Evolutionary conservation across 1,140 invertebrate genomes (phyloP).

Genomic region (Drosophila arawakana): DNA sequence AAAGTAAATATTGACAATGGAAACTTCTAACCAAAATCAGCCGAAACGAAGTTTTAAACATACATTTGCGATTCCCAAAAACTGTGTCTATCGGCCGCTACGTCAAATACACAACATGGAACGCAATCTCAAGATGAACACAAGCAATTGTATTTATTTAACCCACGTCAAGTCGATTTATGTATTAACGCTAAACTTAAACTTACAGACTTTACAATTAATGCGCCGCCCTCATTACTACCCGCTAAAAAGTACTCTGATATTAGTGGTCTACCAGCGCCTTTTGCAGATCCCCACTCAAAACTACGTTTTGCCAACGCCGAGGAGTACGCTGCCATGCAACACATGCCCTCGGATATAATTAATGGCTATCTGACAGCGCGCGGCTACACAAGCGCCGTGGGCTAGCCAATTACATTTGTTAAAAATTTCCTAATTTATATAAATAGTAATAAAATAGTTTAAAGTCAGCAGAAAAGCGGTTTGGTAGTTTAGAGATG

Average conservation of each 20-base stretch:
- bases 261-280: constrained; percentile 93
- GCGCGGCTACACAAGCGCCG: constrained; percentile 93
- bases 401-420: constrained; percentile 86
- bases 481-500: too few relatives aligned
- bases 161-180: constrained; percentile 44
- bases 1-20: too few relatives aligned
- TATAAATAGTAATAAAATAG: not conserved
- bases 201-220: constrained; percentile 90
- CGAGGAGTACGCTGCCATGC: constrained; percentile 94
- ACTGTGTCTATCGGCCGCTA: constrained; percentile 63
- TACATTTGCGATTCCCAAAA: constrained; percentile 59
- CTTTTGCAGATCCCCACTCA: constrained; percentile 95
- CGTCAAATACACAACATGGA: constrained; percentile 71
- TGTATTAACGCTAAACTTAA: not conserved
- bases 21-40: not conserved
- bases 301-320: constrained; percentile 93
- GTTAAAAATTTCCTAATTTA: constrained; percentile 52
- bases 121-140: constrained; percentile 47
- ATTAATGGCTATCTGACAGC: constrained; percentile 94
- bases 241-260: constrained; percentile 97
- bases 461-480: too few relatives aligned
- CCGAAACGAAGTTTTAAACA: constrained; percentile 58
- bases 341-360: constrained; percentile 95
- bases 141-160: constrained; percentile 14
- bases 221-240: constrained; percentile 95